phyloP scores from a whole-genome alignment of 1,140 invertebrate species.

The Leptopilina clavipes region DNA sequence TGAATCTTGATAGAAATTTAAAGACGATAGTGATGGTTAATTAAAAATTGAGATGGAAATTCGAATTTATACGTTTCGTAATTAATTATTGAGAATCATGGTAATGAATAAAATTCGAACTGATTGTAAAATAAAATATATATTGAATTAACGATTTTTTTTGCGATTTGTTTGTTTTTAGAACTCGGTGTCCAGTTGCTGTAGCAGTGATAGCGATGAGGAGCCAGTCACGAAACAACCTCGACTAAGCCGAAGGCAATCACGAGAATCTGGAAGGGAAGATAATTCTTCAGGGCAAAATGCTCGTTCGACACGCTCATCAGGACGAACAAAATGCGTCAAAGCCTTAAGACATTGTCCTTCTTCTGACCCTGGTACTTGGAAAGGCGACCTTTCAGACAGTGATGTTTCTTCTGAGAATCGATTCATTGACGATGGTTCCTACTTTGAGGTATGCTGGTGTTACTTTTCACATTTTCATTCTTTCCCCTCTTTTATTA shows the following conservation, averaged over 20 bases:
- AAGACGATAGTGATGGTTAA: too few species aligned
- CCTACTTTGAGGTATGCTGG: constrained; percentile 71
- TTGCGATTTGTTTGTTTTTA: constrained; percentile 54
- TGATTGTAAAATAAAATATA: not conserved
- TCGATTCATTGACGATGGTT: constrained; percentile 70
- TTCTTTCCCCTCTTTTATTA: constrained; percentile 1
- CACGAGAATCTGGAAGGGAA: constrained; percentile 63
- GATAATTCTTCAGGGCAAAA: constrained; percentile 55
- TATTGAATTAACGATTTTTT: not conserved
- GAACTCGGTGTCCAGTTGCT: constrained; percentile 60
- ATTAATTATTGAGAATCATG: too few species aligned
- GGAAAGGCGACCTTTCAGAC: constrained; percentile 64
- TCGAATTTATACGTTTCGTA: too few species aligned
- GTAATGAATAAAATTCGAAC: not conserved
- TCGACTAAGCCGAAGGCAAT: constrained; percentile 73
- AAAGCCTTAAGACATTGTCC: constrained; percentile 41
- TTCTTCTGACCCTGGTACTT: constrained; percentile 50
- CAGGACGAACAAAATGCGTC: constrained; percentile 53
- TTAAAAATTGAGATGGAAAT: too few species aligned
- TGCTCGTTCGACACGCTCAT: constrained; percentile 52
- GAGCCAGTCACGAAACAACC: constrained; percentile 82
- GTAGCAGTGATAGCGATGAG: constrained; percentile 77
- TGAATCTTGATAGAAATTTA: too few species aligned
- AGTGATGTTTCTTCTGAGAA: constrained; percentile 70
- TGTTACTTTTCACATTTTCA: constrained; percentile 32